A percentile compares a stretch with the other conserved stretches of the same genome.
These are phyloP conservation scores for Channa argus DNA, from an alignment of 2,113 vertebrate genomes.

Conservation along the genomic window DNA sequence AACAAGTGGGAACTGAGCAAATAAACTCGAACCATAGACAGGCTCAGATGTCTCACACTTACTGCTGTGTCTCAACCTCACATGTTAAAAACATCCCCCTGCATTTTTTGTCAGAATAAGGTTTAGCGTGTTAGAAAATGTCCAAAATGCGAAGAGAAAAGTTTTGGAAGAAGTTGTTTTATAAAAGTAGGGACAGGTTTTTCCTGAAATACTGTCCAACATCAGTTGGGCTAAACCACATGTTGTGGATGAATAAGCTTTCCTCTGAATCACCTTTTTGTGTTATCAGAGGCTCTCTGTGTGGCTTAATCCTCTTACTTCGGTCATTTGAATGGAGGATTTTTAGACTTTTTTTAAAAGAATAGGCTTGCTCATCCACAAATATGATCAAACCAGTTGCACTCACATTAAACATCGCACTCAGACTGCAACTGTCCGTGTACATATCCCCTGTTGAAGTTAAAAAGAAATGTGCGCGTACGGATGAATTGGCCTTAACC, in stretches of 20 bases:
- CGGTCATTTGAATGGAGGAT: too few relatives aligned
- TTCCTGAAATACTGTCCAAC: too few relatives aligned
- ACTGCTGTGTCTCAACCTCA: slow-evolving; percentile 26
- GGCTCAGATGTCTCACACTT: slow-evolving; percentile 40
- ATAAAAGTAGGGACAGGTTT: too few relatives aligned
- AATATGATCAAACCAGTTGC: too few relatives aligned
- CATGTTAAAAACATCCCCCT: slow-evolving; percentile 45
- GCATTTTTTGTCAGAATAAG: slow-evolving; percentile 44
- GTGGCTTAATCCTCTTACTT: too few relatives aligned
- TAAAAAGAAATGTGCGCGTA: too few relatives aligned
- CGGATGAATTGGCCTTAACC: too few relatives aligned
- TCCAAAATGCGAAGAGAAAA: slow-evolving; percentile 3
- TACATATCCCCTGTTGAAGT: too few relatives aligned
- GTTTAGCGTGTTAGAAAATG: slow-evolving; percentile 12
- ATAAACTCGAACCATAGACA: slow-evolving; percentile 36
- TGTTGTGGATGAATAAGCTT: slow-evolving; percentile 60
- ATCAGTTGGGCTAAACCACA: slow-evolving; percentile 47
- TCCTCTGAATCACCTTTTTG: slow-evolving; percentile 43
- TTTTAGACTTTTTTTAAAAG: background rate
- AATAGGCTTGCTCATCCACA: background rate
- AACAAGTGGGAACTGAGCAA: slow-evolving; percentile 52
- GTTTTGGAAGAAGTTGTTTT: background rate
- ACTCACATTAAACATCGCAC: too few relatives aligned
- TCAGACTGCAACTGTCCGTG: too few relatives aligned
- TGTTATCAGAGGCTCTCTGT: slow-evolving; percentile 26